Percentiles rank a stretch among this genome's conserved stretches.
Evolutionary conservation across 1,140 invertebrate genomes (phyloP).

Genomic region (Drosophila equinoxialis): DNA sequence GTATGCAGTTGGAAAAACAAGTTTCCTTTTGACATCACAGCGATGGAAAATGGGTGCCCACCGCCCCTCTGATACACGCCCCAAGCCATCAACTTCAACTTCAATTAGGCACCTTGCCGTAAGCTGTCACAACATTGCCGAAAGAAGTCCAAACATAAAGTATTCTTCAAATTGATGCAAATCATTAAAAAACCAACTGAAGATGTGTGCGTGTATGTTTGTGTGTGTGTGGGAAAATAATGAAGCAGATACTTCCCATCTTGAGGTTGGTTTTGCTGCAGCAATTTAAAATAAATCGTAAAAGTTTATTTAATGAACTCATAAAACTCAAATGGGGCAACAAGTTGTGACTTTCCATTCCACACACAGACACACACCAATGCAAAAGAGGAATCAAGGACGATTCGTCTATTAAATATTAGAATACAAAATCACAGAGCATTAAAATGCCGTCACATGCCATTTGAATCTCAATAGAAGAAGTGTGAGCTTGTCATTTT

Average conservation of each 20-base stretch:
- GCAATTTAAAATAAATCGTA: conserved; percentile 36
- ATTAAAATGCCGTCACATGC: conserved; percentile 10
- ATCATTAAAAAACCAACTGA: conserved; percentile 38
- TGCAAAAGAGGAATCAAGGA: not conserved
- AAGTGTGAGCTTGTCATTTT: conserved; percentile 8
- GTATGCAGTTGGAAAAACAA: conserved; percentile 36
- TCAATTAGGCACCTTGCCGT: conserved; percentile 43
- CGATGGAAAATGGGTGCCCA: too few species aligned
- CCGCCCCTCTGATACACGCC: conserved; percentile 2
- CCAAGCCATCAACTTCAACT: conserved; percentile 21
- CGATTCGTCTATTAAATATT: not conserved
- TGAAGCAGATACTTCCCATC: conserved; percentile 25
- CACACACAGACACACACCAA: too few species aligned
- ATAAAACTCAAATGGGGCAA: conserved; percentile 42
- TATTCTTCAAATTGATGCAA: conserved; percentile 57
- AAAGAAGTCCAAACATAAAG: conserved; percentile 56
- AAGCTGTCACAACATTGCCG: conserved; percentile 5
- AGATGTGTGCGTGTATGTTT: conserved; percentile 47
- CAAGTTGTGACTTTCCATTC: not conserved
- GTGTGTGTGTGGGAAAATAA: conserved; percentile 40
- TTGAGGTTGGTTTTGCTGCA: conserved; percentile 39
- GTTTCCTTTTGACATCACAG: conserved; percentile 29
- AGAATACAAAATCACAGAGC: not conserved
- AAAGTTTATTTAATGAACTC: conserved; percentile 66
- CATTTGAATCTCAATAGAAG: conserved; percentile 35